These are phyloP conservation scores for Aporrectodea caliginosa DNA, from an alignment of 1,140 invertebrate species.

Conservation along the genomic window DNA sequence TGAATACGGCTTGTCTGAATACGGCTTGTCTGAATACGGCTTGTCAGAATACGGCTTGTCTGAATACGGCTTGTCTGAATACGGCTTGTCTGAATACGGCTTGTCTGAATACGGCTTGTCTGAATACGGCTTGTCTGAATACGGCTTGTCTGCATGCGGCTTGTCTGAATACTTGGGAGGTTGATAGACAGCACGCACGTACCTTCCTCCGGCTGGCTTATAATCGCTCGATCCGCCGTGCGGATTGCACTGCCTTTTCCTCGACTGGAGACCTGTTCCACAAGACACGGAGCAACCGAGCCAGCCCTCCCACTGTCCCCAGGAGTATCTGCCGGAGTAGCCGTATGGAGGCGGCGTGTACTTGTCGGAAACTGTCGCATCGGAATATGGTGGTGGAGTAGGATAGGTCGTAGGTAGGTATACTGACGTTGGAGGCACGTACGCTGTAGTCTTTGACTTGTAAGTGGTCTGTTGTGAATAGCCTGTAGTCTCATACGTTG, in stretches of 20 bases:
- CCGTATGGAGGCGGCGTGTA: neutral
- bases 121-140: neutral
- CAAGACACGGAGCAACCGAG: constrained; percentile 47
- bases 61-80: neutral
- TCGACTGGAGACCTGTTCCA: constrained; percentile 36
- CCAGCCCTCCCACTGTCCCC: constrained; percentile 62
- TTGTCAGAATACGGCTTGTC: neutral
- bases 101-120: neutral
- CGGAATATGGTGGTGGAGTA: neutral
- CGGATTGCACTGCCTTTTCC: constrained; percentile 8
- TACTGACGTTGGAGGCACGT: neutral
- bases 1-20: neutral
- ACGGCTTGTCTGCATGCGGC: neutral
- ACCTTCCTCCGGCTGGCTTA: neutral
- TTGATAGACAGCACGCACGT: neutral
- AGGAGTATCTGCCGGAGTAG: constrained; percentile 5
- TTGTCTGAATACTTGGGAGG: too few species aligned
- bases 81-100: neutral
- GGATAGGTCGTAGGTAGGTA: neutral
- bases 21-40: neutral
- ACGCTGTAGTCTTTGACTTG: neutral
- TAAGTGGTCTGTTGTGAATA: neutral
- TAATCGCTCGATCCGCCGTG: neutral
- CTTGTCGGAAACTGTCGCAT: neutral
- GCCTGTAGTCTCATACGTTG: too few species aligned